Evolutionary conservation across 1,140 invertebrate genomes (phyloP).

Genomic region (Halesus radiatus): DNA sequence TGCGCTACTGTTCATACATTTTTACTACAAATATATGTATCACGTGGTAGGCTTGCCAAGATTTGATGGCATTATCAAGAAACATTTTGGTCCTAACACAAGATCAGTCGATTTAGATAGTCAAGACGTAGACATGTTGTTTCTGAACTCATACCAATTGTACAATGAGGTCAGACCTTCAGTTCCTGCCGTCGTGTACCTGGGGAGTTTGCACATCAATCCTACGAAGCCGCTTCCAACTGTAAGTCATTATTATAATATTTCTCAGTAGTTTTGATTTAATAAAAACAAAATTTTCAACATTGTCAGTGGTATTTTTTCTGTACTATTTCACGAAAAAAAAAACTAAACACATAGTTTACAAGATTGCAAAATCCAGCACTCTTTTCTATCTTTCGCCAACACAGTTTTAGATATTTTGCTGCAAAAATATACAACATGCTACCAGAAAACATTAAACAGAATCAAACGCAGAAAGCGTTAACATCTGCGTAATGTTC

Average conservation of each 20-base stretch:
- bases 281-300: too few species aligned
- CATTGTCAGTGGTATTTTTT: too few species aligned
- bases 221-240: slow-evolving; percentile 58
- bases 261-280: too few species aligned
- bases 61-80: slow-evolving; percentile 54
- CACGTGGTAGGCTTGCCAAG: slow-evolving; percentile 35
- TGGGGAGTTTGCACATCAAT: slow-evolving; percentile 68
- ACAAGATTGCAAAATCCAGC: too few species aligned
- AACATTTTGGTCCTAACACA: slow-evolving; percentile 59
- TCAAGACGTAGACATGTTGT: slow-evolving; percentile 68
- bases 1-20: not conserved
- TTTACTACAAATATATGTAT: slow-evolving; percentile 53
- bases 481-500: too few species aligned
- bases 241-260: slow-evolving; percentile 2
- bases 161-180: slow-evolving; percentile 65
- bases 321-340: too few species aligned
- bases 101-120: slow-evolving; percentile 60
- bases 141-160: slow-evolving; percentile 68
- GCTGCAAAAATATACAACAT: too few species aligned
- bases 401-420: too few species aligned
- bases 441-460: too few species aligned
- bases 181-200: slow-evolving; percentile 66
- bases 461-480: too few species aligned
- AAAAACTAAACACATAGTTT: too few species aligned
- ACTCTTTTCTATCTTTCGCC: too few species aligned